Evolutionary conservation across 1,140 invertebrate species (phyloP), one percentile per base, ranked within the genome.

Genomic region (Tetraneura akinire): DNA sequence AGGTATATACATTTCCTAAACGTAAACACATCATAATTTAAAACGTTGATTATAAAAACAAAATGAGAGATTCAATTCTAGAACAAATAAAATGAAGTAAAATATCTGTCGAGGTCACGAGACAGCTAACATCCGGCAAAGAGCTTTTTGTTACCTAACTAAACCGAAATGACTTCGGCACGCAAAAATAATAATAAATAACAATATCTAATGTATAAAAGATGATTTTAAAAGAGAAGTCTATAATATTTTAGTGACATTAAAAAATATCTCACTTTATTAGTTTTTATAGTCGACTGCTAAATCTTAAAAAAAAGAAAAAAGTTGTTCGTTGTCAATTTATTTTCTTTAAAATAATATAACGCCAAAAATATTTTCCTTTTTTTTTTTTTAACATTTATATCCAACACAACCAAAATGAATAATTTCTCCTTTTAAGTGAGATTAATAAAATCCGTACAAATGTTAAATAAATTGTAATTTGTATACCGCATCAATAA

Each of bases 11-110:
- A 37, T 37, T 37, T 37, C 32, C 23, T 29, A 16, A 62, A 62
- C 32, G 26, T 32, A 32, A 23, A 29, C 18, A 14, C 26, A 62
- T 62, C 16, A 62, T 62, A 10, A 32, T 32, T 13, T 2, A 64
- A 10, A 64, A 64, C 18, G 8, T 64, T 1, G 32, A 64, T 32
- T 64, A 64, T n/a, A 64, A 64, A 29, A 64, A 64, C 60, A 62
- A 62, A 62, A 62, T 14, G 60, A 62, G 60, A 64, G 60, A 37
- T 37, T 64, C 16, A 64, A 64, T 64, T 10, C 32, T 18, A 37
- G 32, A 18, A 37, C 62, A 21, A 68, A 47, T 68, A 68, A 47
- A 68, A 68, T 5, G 21, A 21, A 37, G 14, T n/a, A 37, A 23
- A 68, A 68, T 26, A n/a, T 47, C 26, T 47, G 42, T 16, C 5